A percentile compares a stretch with the other conserved stretches of the same genome.
Evolutionary conservation across 2,113 vertebrate species (phyloP).

Genomic region (Xenopus laevis): DNA sequence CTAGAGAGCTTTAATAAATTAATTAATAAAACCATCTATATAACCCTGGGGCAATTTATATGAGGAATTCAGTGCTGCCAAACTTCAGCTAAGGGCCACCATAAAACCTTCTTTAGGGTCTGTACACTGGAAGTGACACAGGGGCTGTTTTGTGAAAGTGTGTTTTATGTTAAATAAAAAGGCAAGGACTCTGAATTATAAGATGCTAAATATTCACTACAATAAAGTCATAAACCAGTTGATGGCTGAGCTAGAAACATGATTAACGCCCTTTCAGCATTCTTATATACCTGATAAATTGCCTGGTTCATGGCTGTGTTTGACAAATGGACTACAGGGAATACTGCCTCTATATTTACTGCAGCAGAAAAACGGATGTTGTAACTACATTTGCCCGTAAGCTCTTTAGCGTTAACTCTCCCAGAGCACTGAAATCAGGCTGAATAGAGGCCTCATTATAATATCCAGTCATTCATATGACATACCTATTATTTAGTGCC

Average conservation of each 20-base stretch:
- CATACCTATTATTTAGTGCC: slow-evolving; percentile 19
- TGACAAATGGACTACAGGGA: slow-evolving; percentile 40
- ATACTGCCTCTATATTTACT: slow-evolving; percentile 34
- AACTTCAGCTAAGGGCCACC: too few relatives aligned
- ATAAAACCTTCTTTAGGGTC: too few relatives aligned
- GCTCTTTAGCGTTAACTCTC: slow-evolving; percentile 25
- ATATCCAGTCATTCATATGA: slow-evolving; percentile 36
- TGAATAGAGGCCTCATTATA: slow-evolving; percentile 36
- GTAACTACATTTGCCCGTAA: slow-evolving; percentile 32
- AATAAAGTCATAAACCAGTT: slow-evolving; percentile 36
- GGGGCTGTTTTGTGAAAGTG: not conserved
- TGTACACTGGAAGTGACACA: not conserved
- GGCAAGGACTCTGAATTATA: slow-evolving; percentile 18
- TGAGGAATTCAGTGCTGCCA: too few relatives aligned
- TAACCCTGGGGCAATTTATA: too few relatives aligned
- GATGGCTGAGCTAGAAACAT: slow-evolving; percentile 29
- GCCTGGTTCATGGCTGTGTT: slow-evolving; percentile 34
- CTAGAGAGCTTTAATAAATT: too few relatives aligned
- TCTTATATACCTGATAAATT: slow-evolving; percentile 43
- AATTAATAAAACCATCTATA: too few relatives aligned
- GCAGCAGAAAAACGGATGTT: slow-evolving; percentile 29
- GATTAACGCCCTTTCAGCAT: slow-evolving; percentile 20
- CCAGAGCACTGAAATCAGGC: not conserved
- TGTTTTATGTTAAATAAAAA: slow-evolving; percentile 31
- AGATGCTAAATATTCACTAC: slow-evolving; percentile 28